Evolutionary conservation across 2,797 vertebrate species (phyloP), one percentile per base, ranked within the genome.

Genomic region (Hafferia zeledoni): DNA sequence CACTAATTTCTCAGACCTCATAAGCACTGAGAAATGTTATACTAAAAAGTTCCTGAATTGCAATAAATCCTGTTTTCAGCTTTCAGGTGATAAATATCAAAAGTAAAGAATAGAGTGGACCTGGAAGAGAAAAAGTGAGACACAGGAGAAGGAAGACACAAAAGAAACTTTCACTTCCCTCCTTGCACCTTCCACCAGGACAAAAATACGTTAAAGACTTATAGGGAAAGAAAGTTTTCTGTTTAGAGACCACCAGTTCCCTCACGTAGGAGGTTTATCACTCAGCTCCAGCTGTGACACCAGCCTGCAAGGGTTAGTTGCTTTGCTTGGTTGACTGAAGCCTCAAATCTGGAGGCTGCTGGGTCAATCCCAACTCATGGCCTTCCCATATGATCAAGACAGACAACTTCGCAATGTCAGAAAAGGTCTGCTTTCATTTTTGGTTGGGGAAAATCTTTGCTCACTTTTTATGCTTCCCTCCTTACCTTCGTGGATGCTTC

Each of bases 251-350:
- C 25, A 57, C 47, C 0, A 0, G 60, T 80, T 74, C 53, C 71
- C 65, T 82, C 70, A 61, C 1, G 0, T 10, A 74, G 81, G 67
- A 82, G n/a, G 41, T 90, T 96, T 96, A 96, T 93, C 60, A 0
- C 77, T 80, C 68, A 87, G 43, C 83, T 93, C 81, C 94, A 96
- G 88, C 83, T 94, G 83, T 88, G 93, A 94, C 93, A 84, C 35
- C 23, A 46, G 61, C 17, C 77, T 81, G 53, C 75, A 93, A 83
- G 90, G 90, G 83, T 95, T 96, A 95, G 93, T 92, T 92, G 75
- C 43, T 92, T 94, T 90, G 71, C 93, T 93, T 90, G 92, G 81
- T 90, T 97, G 91, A 90, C 92, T 95, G 92, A 90, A 91, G 52
- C 47, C n/a, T 94, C 87, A 82, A 94, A 95, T 91, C 55, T 39